A percentile compares a stretch with the other conserved stretches of the same genome.
Evolutionary conservation across 1,140 invertebrate genomes (phyloP).

Genomic region (Pinna nobilis): DNA sequence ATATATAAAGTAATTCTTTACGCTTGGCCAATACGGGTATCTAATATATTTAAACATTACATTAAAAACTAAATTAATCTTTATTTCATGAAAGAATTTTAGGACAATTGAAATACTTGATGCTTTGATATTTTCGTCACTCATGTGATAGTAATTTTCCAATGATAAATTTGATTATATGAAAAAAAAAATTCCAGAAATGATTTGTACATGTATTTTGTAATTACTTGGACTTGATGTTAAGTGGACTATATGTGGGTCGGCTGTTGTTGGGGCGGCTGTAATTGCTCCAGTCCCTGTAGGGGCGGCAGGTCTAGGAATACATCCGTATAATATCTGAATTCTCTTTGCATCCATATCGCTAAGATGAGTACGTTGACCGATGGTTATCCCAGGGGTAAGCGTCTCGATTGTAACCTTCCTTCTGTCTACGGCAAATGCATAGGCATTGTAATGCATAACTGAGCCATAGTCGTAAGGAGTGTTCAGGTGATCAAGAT

Average conservation of each 20-base stretch:
- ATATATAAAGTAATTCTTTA: neutral
- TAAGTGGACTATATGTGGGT: neutral
- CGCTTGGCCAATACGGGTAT: too few species aligned
- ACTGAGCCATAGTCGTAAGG: constrained; percentile 93
- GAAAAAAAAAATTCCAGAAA: neutral
- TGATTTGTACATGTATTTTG: neutral
- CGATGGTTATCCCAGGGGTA: constrained; percentile 54
- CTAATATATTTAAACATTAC: too few species aligned
- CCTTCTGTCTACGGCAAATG: constrained; percentile 81
- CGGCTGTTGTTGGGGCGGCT: constrained; percentile 3
- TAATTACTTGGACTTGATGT: constrained; percentile 16
- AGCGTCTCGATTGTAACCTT: constrained; percentile 75
- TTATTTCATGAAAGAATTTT: too few species aligned
- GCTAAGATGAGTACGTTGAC: constrained; percentile 50
- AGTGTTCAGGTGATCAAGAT: constrained; percentile 73
- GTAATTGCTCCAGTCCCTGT: constrained; percentile 5
- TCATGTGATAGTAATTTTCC: too few species aligned
- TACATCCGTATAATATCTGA: constrained; percentile 53
- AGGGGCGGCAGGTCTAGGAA: constrained; percentile 12
- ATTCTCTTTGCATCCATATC: constrained; percentile 52
- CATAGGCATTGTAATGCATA: constrained; percentile 98
- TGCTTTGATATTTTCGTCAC: too few species aligned
- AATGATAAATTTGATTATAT: neutral
- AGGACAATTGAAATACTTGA: too few species aligned
- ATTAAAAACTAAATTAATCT: too few species aligned